A percentile compares a stretch with the other conserved stretches of the same genome.
Evolutionary conservation across 1,140 invertebrate genomes (phyloP).

Genomic region (Asbolus verrucosus): DNA sequence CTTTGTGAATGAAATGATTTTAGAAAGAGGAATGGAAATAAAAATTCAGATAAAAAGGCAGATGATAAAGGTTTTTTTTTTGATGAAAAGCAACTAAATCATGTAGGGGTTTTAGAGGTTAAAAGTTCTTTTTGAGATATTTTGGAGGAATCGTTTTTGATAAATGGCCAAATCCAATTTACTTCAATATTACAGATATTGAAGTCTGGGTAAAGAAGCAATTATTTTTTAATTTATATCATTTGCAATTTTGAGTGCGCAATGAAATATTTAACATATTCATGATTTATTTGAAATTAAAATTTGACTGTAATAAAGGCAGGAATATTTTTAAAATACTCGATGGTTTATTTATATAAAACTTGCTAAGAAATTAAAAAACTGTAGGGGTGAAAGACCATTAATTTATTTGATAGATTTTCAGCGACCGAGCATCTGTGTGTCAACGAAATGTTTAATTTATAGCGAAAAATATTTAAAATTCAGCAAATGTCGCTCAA

Average conservation of each 20-base stretch:
- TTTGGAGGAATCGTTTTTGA: too few relatives aligned
- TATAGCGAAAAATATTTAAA: constrained; percentile 29
- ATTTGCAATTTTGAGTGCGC: too few relatives aligned
- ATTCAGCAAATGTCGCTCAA: constrained; percentile 17
- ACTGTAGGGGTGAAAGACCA: constrained; percentile 1
- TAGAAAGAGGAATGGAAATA: too few relatives aligned
- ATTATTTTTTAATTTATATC: neutral
- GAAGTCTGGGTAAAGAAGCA: neutral
- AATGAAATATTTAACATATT: too few relatives aligned
- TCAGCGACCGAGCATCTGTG: constrained; percentile 11
- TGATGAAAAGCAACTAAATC: too few relatives aligned
- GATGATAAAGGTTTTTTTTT: too few relatives aligned
- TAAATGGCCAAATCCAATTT: neutral
- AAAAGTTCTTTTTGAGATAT: too few relatives aligned
- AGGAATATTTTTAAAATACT: neutral
- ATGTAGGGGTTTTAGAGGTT: too few relatives aligned
- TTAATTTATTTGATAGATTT: constrained; percentile 30
- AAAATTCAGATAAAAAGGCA: too few relatives aligned
- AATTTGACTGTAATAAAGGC: neutral
- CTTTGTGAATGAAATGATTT: too few relatives aligned
- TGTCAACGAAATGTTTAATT: constrained; percentile 34
- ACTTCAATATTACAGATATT: neutral
- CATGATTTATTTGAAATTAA: neutral
- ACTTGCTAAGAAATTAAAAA: constrained; percentile 15
- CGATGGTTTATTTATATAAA: neutral